phyloP scores from a whole-genome alignment of 2,113 vertebrate species.

The Dissostichus mawsoni region DNA sequence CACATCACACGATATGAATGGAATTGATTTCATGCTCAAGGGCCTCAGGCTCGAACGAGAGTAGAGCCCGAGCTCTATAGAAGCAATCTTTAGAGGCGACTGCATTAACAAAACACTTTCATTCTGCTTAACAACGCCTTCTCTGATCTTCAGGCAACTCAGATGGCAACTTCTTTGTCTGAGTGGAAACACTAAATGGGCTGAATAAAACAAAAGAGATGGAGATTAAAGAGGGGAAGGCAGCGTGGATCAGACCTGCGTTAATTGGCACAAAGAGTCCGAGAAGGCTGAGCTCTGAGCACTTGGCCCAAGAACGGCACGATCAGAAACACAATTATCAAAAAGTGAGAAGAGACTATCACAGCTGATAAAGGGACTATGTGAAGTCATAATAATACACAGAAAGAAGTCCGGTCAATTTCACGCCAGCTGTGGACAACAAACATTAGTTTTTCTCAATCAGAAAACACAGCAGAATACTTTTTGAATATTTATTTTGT shows the following conservation, averaged over 20 bases:
- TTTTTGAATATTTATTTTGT: no score
- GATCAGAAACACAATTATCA: slow-evolving; percentile 39
- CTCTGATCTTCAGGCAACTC: slow-evolving; percentile 37
- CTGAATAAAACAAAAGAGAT: slow-evolving; percentile 46
- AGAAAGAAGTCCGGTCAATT: no score
- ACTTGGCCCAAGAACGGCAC: slow-evolving; percentile 15
- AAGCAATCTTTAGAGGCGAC: slow-evolving; percentile 9
- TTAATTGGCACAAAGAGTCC: slow-evolving; percentile 41
- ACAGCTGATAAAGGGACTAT: neutral
- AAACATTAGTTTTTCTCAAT: no score
- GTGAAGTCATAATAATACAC: no score
- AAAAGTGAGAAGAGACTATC: slow-evolving; percentile 8
- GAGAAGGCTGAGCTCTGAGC: slow-evolving; percentile 21
- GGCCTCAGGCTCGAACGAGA: slow-evolving; percentile 17
- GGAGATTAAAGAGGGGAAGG: slow-evolving; percentile 49
- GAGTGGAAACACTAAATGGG: slow-evolving; percentile 37
- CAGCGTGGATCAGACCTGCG: slow-evolving; percentile 36
- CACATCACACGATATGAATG: slow-evolving; percentile 36
- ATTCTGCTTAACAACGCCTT: slow-evolving; percentile 16
- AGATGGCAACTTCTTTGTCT: slow-evolving; percentile 37
- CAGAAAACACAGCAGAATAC: no score
- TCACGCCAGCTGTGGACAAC: no score
- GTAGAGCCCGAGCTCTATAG: slow-evolving; percentile 15
- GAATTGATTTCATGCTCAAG: slow-evolving; percentile 60
- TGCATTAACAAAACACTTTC: slow-evolving; percentile 19